Evolutionary conservation across 1,140 invertebrate genomes (phyloP).

Genomic region (Hycleus phaleratus): DNA sequence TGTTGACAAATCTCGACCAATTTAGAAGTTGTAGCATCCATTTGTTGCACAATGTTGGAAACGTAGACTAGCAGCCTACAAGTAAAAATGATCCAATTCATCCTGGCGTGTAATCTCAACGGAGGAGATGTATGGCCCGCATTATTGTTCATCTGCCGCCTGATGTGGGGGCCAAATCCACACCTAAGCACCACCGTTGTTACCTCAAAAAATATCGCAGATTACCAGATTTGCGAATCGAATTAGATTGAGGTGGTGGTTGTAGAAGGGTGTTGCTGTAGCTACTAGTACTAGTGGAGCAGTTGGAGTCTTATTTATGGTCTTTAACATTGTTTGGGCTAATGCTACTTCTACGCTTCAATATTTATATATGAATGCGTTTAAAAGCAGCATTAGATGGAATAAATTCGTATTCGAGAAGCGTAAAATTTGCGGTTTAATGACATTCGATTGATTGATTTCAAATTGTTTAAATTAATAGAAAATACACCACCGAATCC

Average conservation of each 20-base stretch:
- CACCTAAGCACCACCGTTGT: slow-evolving; percentile 9
- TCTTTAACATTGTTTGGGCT: neutral
- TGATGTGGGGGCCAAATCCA: slow-evolving; percentile 13
- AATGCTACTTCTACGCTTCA: neutral
- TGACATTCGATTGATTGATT: too few species aligned
- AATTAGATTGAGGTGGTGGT: slow-evolving; percentile 4
- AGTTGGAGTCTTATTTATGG: neutral
- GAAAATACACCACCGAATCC: too few species aligned
- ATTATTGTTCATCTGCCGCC: slow-evolving; percentile 20
- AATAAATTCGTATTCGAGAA: slow-evolving; percentile 2
- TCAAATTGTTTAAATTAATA: too few species aligned
- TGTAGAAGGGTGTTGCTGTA: too few species aligned
- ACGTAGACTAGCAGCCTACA: slow-evolving; percentile 12
- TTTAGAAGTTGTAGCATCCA: slow-evolving; percentile 15
- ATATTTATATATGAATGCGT: slow-evolving; percentile 9
- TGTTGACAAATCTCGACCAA: slow-evolving; percentile 13
- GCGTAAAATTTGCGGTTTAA: neutral
- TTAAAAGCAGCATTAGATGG: neutral
- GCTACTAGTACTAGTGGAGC: neutral
- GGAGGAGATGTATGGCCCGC: slow-evolving; percentile 17
- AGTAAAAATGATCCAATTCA: slow-evolving; percentile 22
- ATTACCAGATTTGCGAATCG: slow-evolving; percentile 11
- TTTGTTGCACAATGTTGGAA: slow-evolving; percentile 14
- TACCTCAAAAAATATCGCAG: slow-evolving; percentile 7
- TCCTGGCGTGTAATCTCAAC: slow-evolving; percentile 14